phyloP scores from a whole-genome alignment of 1,140 invertebrate species.

The Zaprionus lachaisei region DNA sequence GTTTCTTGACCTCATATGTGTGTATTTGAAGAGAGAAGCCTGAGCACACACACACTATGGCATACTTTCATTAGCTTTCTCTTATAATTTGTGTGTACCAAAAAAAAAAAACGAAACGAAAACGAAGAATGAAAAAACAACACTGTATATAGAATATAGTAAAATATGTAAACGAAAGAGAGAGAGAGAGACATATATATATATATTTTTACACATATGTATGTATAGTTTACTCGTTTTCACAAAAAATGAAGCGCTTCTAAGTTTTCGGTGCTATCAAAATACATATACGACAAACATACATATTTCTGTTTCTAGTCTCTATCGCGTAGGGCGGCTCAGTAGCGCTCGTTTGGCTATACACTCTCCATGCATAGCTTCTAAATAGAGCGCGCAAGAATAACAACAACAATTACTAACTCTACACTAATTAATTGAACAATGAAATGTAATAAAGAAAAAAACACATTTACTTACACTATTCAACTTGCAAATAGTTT shows the following conservation, averaged over 20 bases:
- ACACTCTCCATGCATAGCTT: conserved; percentile 61
- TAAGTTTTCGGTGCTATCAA: conserved; percentile 41
- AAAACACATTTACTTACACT: conserved; percentile 21
- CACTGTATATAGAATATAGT: conserved; percentile 8
- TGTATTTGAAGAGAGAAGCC: conserved; percentile 36
- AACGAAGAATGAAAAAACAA: neutral
- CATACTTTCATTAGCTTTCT: conserved; percentile 48
- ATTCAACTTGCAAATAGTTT: conserved; percentile 22
- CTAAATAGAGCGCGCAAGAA: conserved; percentile 51
- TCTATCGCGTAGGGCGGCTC: conserved; percentile 28
- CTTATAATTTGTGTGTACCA: conserved; percentile 33
- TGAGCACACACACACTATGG: conserved; percentile 9
- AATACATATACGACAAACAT: conserved; percentile 13
- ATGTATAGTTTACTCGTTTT: conserved; percentile 56
- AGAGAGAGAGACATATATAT: conserved; percentile 10
- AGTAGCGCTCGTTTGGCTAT: conserved; percentile 70
- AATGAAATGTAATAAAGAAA: conserved; percentile 13
- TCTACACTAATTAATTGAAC: conserved; percentile 23
- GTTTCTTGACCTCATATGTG: conserved; percentile 16
- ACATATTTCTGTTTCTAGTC: conserved; percentile 62
- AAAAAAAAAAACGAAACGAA: conserved; percentile 23
- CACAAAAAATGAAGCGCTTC: conserved; percentile 22
- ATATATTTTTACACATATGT: conserved; percentile 38
- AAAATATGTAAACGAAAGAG: conserved; percentile 1
- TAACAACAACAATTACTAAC: conserved; percentile 9